These are phyloP conservation scores for Pedionomus torquatus DNA, from an alignment of 2,113 vertebrate species.

Conservation along the genomic window DNA sequence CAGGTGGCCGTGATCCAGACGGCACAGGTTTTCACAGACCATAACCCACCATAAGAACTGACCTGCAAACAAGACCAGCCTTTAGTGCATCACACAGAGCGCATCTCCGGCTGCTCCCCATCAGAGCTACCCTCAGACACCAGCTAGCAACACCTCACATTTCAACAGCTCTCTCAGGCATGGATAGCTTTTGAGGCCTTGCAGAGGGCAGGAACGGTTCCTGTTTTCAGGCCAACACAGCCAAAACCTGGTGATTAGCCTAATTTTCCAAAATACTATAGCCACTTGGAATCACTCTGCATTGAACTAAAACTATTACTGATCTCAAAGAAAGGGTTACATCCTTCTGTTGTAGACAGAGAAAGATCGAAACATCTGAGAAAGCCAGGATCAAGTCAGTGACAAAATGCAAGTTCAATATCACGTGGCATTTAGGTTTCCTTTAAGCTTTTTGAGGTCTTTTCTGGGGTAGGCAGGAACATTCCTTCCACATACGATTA, in stretches of 20 bases:
- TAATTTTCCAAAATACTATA: neutral
- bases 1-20: neutral
- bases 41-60: neutral
- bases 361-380: neutral
- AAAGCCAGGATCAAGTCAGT: neutral
- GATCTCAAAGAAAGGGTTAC: neutral
- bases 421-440: neutral
- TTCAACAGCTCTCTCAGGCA: neutral
- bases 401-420: neutral
- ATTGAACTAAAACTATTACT: neutral
- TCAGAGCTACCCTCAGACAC: neutral
- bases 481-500: neutral
- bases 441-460: neutral
- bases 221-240: neutral
- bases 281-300: neutral
- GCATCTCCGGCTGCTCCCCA: neutral
- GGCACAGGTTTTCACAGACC: neutral
- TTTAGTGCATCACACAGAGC: neutral
- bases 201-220: neutral
- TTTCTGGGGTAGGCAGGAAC: neutral
- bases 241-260: neutral
- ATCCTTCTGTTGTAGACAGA: neutral
- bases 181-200: fast-evolving
- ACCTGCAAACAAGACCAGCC: neutral
- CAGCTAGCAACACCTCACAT: neutral